These are phyloP conservation scores for Masticophis lateralis DNA, from an alignment of 2,797 vertebrate genomes.

Conservation along the genomic window DNA sequence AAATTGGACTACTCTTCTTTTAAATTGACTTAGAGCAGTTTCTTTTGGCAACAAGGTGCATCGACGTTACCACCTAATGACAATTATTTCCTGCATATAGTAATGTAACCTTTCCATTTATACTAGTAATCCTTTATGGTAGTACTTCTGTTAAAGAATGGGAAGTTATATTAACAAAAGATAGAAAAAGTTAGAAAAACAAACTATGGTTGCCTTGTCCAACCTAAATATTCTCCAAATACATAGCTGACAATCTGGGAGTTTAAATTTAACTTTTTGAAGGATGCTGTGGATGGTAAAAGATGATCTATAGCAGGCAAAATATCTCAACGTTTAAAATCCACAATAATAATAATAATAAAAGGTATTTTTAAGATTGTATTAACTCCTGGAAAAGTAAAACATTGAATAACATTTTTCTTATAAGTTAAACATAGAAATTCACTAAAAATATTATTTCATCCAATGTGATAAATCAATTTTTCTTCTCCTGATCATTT, in stretches of 20 bases:
- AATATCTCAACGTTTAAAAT: neutral
- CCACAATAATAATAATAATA: neutral
- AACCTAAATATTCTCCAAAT: neutral
- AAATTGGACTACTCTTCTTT: neutral
- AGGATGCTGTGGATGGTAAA: neutral
- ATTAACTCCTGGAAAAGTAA: neutral
- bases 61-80: neutral
- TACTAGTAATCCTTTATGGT: neutral
- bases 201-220: neutral
- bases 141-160: neutral
- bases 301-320: neutral
- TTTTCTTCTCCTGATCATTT: neutral
- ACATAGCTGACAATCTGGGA: neutral
- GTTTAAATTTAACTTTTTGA: neutral
- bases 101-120: neutral
- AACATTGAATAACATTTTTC: neutral
- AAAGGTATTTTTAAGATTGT: neutral
- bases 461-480: neutral
- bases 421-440: neutral
- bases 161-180: neutral
- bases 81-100: neutral
- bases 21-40: neutral
- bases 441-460: neutral
- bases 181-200: neutral
- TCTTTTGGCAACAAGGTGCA: neutral